These are phyloP conservation scores for Egretta garzetta DNA, from an alignment of 2,113 vertebrate genomes.

Conservation along the genomic window DNA sequence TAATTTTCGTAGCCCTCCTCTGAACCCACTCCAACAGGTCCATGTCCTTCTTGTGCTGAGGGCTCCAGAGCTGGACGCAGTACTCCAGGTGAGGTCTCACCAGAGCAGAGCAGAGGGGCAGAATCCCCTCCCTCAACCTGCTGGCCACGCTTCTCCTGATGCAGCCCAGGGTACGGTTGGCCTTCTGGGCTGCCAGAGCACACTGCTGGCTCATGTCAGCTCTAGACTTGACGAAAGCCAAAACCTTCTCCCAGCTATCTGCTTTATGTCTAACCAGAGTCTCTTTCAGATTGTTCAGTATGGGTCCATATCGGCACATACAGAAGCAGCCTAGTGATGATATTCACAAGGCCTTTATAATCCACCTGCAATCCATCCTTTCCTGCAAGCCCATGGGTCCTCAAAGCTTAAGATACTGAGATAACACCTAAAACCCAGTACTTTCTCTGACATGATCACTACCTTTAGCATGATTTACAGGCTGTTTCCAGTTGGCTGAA, in stretches of 20 bases:
- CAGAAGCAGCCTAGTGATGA: neutral
- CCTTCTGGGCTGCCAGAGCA: no score
- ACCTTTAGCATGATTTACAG: neutral
- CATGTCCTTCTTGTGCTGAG: no score
- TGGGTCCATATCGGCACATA: neutral
- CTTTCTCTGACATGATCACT: neutral
- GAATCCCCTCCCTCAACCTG: no score
- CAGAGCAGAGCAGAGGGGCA: no score
- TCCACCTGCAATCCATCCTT: neutral
- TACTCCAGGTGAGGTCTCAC: no score
- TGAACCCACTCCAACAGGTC: no score
- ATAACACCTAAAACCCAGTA: neutral
- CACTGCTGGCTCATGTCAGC: neutral
- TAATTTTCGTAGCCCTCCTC: no score
- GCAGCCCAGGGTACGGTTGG: no score
- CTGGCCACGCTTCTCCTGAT: no score
- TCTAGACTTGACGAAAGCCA: neutral
- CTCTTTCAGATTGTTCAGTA: neutral
- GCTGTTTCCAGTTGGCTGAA: neutral
- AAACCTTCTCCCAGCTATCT: fast-evolving
- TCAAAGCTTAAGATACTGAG: neutral
- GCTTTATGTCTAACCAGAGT: neutral
- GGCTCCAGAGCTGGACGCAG: no score
- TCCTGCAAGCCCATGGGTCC: neutral
- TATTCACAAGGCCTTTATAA: neutral